Evolutionary conservation across 1,140 invertebrate species (phyloP).

Genomic region (Apis dorsata): DNA sequence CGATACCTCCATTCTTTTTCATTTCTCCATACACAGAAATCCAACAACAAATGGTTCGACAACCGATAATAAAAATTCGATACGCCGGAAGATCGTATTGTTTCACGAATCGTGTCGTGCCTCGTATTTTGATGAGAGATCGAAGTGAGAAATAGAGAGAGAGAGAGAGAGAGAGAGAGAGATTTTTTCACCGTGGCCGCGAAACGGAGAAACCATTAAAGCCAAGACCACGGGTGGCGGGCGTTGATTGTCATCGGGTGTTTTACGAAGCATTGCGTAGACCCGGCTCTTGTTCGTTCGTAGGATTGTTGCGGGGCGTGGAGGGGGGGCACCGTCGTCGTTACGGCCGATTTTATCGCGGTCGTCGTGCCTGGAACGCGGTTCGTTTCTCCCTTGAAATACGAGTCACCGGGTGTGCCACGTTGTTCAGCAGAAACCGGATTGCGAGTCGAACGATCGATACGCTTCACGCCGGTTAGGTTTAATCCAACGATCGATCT

Average conservation of each 20-base stretch:
- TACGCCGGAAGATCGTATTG: neutral
- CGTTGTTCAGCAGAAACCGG: conserved; percentile 60
- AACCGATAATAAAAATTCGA: conserved; percentile 6
- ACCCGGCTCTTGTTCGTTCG: conserved; percentile 53
- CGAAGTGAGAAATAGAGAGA: neutral
- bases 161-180: neutral
- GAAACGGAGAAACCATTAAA: conserved; percentile 51
- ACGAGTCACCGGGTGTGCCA: conserved; percentile 60
- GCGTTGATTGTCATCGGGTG: conserved; percentile 55
- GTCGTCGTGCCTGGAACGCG: conserved; percentile 51
- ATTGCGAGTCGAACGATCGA: conserved; percentile 61
- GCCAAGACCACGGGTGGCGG: conserved; percentile 43
- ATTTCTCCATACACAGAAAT: neutral
- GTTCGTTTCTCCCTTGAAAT: conserved; percentile 63
- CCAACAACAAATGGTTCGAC: neutral
- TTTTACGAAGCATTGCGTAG: conserved; percentile 57
- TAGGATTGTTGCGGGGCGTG: conserved; percentile 55
- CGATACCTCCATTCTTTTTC: neutral
- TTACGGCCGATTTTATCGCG: conserved; percentile 66
- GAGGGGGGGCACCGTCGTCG: conserved; percentile 47
- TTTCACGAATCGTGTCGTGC: neutral
- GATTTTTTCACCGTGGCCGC: conserved; percentile 21
- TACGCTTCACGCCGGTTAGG: conserved; percentile 57
- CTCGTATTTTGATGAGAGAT: conserved; percentile 23
- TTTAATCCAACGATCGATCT: conserved; percentile 58